Conservation (phyloP, 2,113 vertebrate species). For the Microtus montanus region DNA sequence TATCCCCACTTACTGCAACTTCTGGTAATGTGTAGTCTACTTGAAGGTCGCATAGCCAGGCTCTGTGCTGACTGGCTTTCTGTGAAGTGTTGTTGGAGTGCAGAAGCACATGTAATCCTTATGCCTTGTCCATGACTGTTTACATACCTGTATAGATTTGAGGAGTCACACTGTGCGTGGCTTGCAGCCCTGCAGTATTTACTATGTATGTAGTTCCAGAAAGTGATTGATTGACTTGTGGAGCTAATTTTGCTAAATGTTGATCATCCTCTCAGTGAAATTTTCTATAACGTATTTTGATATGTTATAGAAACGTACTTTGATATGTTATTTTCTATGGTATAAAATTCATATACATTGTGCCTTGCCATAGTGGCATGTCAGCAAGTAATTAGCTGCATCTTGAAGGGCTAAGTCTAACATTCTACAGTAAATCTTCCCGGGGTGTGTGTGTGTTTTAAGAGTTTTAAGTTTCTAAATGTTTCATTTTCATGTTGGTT, state of each 20-base stretch:
- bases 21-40: not conserved
- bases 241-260: constrained; percentile 37
- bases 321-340: constrained; percentile 24
- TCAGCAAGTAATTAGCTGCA: constrained; percentile 27
- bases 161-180: not conserved
- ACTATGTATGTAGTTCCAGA: not conserved
- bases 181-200: not conserved
- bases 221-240: not conserved
- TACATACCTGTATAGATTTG: not conserved
- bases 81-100: not conserved
- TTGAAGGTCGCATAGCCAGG: not conserved
- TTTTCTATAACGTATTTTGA: not conserved
- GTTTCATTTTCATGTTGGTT: constrained; percentile 6
- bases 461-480: not conserved
- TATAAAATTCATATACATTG: constrained; percentile 3
- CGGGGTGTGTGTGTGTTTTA: not conserved
- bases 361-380: not conserved
- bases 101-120: not conserved
- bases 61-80: not conserved
- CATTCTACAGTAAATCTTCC: constrained; percentile 24
- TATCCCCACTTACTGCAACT: not conserved
- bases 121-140: not conserved
- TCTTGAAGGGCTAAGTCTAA: not conserved
- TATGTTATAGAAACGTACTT: not conserved
- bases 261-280: constrained; percentile 35